These are phyloP conservation scores for Sminthurides bifidus DNA, from an alignment of 1,140 invertebrate species.

Conservation along the genomic window DNA sequence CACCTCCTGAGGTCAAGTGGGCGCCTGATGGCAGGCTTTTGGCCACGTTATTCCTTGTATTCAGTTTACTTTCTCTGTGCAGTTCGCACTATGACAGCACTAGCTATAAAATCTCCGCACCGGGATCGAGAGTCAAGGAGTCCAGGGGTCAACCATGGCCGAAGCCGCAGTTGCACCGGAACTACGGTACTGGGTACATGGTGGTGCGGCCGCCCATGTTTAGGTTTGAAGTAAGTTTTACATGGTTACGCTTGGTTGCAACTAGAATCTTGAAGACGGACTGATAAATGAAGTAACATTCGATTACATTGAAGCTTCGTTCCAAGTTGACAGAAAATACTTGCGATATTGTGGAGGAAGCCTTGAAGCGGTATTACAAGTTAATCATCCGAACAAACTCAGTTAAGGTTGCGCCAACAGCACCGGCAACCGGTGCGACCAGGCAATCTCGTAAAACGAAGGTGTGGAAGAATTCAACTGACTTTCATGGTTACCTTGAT, in stretches of 20 bases:
- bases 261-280: constrained; percentile 3
- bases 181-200: constrained; percentile 29
- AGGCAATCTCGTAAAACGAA: not conserved
- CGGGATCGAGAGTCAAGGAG: too few relatives aligned
- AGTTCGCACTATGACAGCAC: too few relatives aligned
- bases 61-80: too few relatives aligned
- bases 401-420: not conserved
- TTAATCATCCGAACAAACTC: constrained; percentile 32
- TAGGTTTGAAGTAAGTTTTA: constrained; percentile 29
- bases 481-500: constrained; percentile 37
- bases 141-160: constrained; percentile 42
- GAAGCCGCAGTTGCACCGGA: constrained; percentile 29
- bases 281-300: not conserved
- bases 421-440: not conserved
- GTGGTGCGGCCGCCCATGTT: constrained; percentile 32
- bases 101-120: too few relatives aligned
- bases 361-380: constrained; percentile 43
- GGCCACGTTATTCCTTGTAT: too few relatives aligned
- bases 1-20: too few relatives aligned
- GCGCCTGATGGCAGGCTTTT: too few relatives aligned
- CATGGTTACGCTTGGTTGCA: not conserved
- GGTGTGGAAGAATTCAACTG: constrained; percentile 29
- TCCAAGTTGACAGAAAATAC: constrained; percentile 35
- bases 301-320: constrained; percentile 6
- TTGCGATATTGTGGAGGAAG: constrained; percentile 46